Evolutionary conservation across 2,888 invertebrate genomes (phyloP).

Genomic region (Andrena haemorrhoa): DNA sequence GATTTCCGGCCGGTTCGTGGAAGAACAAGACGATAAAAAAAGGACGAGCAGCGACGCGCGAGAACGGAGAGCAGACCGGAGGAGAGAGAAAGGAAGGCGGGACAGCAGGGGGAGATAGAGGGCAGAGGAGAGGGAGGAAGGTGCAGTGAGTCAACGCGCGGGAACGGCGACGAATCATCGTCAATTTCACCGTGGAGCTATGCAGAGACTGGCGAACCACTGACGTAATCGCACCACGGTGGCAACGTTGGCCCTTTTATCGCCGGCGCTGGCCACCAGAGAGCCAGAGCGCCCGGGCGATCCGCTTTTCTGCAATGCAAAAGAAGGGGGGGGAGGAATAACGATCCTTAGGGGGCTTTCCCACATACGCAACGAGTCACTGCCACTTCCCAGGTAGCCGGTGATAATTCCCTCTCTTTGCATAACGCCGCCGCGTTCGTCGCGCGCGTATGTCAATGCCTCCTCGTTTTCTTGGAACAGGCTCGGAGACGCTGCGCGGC

Average conservation of each 20-base stretch:
- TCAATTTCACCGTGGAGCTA: conserved; percentile 64
- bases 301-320: conserved; percentile 63
- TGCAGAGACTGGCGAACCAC: conserved; percentile 54
- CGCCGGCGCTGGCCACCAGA: conserved; percentile 36
- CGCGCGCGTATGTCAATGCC: conserved; percentile 42
- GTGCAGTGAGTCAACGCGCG: conserved; percentile 62
- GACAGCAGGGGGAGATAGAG: neutral
- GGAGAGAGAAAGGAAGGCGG: neutral
- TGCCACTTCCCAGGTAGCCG: conserved; percentile 60
- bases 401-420: conserved; percentile 63
- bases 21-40: conserved; percentile 61
- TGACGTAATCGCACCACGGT: conserved; percentile 64
- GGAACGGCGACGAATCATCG: conserved; percentile 64
- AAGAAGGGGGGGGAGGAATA: conserved; percentile 57
- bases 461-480: conserved; percentile 50
- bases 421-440: conserved; percentile 43
- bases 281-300: conserved; percentile 36
- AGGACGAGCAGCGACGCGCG: conserved; percentile 28
- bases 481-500: neutral
- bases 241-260: conserved; percentile 60
- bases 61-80: conserved; percentile 30
- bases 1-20: conserved; percentile 71
- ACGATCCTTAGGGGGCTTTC: conserved; percentile 58
- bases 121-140: conserved; percentile 18
- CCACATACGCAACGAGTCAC: conserved; percentile 61